Conservation (phyloP, 2,113 vertebrate genomes). For the Tretioscincus oriximinensis region DNA sequence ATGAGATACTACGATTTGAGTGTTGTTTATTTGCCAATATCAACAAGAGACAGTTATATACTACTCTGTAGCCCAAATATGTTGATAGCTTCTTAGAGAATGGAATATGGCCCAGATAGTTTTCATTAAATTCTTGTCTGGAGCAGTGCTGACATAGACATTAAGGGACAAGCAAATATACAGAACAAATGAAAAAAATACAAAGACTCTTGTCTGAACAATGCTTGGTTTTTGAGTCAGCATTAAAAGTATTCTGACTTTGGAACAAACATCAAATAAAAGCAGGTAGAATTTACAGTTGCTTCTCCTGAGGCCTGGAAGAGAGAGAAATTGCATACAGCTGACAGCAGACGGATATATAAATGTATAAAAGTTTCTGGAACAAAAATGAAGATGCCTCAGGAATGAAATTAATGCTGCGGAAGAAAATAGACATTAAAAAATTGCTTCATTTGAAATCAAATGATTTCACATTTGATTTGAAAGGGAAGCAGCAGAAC, state of each 20-base stretch:
- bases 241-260: neutral
- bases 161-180: neutral
- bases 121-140: neutral
- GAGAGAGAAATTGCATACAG: neutral
- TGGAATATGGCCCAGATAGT: neutral
- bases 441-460: neutral
- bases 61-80: neutral
- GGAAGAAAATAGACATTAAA: neutral
- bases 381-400: neutral
- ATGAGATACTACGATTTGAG: neutral
- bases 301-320: neutral
- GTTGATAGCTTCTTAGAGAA: neutral
- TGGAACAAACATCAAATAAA: constrained; percentile 4
- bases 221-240: neutral
- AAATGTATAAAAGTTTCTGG: neutral
- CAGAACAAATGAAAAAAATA: neutral
- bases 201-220: neutral
- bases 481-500: too few relatives aligned
- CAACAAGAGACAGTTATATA: neutral
- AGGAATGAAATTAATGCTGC: neutral
- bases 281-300: neutral
- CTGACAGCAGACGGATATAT: neutral
- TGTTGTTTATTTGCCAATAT: neutral
- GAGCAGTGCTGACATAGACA: neutral
- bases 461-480: neutral